Conservation (phyloP, 2,113 vertebrate genomes). For the Ceratotherium simum region DNA sequence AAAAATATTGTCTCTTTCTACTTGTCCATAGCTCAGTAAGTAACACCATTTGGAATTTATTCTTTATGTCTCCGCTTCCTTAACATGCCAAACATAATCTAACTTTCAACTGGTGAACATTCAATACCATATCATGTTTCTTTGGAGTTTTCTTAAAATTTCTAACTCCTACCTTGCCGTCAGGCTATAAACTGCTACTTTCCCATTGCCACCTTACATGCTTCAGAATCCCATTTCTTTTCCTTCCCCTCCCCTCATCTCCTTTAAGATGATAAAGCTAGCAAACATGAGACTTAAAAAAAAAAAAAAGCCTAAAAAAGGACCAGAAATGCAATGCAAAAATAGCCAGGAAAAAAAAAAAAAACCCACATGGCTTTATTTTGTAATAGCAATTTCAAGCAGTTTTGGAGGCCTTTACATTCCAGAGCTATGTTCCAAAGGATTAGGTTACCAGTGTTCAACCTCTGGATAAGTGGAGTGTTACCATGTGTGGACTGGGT, state of each 20-base stretch:
- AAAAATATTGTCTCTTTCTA: neutral
- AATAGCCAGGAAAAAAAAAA: neutral
- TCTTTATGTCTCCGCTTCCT: neutral
- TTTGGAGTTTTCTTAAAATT: neutral
- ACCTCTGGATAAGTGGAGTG: neutral
- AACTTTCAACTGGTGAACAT: neutral
- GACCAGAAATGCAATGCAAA: neutral
- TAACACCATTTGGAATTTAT: neutral
- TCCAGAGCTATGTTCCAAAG: constrained; percentile 22
- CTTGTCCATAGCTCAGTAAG: neutral
- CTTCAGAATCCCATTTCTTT: neutral
- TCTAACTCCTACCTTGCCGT: neutral
- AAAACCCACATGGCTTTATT: neutral
- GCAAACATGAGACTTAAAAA: neutral
- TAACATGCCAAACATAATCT: neutral
- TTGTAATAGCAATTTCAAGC: constrained; percentile 14
- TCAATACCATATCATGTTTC: neutral
- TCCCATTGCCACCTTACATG: neutral
- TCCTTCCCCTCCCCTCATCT: neutral
- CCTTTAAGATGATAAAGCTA: neutral
- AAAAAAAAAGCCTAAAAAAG: neutral
- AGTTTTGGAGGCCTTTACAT: neutral
- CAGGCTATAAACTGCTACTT: neutral
- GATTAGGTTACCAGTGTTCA: neutral
- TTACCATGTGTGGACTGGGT: neutral